Base-by-base conservation (phyloP, 2,113 vertebrate species). In the Thunnus thynnus region DNA sequence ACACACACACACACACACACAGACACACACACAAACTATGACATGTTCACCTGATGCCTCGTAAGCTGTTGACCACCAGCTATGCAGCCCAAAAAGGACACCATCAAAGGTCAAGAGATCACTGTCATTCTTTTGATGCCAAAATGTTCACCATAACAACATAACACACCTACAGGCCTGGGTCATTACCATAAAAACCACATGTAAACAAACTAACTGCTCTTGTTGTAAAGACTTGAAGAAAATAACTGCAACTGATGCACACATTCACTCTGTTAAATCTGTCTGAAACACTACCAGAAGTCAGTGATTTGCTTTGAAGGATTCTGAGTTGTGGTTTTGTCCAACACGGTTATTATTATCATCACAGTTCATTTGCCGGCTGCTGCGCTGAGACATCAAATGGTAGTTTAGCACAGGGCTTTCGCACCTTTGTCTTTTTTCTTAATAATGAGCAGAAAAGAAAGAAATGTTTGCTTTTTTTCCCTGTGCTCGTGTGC, bases 41-140 rank as follows among this genome's bases (percentile, higher is more conserved):
- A 83, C 62, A 41, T 41, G 36, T 41, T 41, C 91, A 88, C 88
- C 47, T 58, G 82, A 83, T 92, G 91, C 84, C 90, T 83, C 71
- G 12, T 60, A 72, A 70, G 67, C 76, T 75, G 65, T 65, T 36
- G 8, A 66, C 61, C 65, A 64, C 55, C 75, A 18, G 77, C 79
- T 85, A 76, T 81, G 83, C 76, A 86, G 70, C 55, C 57, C 27
- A 32, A 7, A 54, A 44, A 50, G 44, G 75, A 82, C 2, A 22
- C 41, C 2, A 50, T 41, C 1, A 50, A 27, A 13, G 41, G 46
- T 46, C 63, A 41, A 72, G 54, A 75, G 48, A 55, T 75, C 67
- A 4, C 20, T 0, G 13, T 57, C 47, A 14, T 30, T 51, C 12
- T 73, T 30, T 44, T 63, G 13, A 68, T 55, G 51, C 63, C 71